Conservation (phyloP, 2,113 vertebrate genomes). For the Oryzias curvinotus region DNA sequence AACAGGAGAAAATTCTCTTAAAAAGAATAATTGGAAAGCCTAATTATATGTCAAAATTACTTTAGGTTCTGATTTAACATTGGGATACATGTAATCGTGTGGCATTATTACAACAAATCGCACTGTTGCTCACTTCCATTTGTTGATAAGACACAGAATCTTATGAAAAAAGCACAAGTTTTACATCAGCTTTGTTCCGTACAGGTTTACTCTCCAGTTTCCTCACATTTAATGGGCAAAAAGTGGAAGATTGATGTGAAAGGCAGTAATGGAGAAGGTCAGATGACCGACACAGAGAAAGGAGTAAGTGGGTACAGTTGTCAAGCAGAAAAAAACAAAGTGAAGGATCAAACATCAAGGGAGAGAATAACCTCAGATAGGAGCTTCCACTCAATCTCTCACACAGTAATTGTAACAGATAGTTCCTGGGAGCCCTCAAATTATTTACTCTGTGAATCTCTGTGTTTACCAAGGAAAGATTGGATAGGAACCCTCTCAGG, state of each 20-base stretch:
- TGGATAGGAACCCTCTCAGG: background rate
- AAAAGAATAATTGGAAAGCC: too few species aligned
- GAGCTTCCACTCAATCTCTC: slow-evolving; percentile 1
- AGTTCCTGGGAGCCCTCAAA: background rate
- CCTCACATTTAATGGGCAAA: slow-evolving; percentile 6
- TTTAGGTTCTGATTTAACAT: too few species aligned
- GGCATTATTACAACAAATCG: too few species aligned
- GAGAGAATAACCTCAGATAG: slow-evolving; percentile 6
- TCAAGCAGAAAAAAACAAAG: background rate
- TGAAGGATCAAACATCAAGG: background rate
- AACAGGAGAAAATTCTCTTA: too few species aligned
- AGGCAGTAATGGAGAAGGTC: background rate
- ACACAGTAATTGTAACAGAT: background rate
- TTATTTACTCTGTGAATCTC: slow-evolving; percentile 6
- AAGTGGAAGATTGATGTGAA: background rate
- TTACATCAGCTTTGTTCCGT: background rate
- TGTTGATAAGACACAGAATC: too few species aligned
- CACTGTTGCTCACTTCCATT: too few species aligned
- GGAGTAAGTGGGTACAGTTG: background rate
- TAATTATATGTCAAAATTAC: too few species aligned
- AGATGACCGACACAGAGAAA: slow-evolving; percentile 2
- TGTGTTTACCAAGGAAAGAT: slow-evolving; percentile 5
- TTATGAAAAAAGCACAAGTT: too few species aligned
- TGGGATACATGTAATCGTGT: too few species aligned
- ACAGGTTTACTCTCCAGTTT: background rate